These are phyloP conservation scores for Sparus aurata DNA, from an alignment of 2,797 vertebrate species.

Conservation along the genomic window DNA sequence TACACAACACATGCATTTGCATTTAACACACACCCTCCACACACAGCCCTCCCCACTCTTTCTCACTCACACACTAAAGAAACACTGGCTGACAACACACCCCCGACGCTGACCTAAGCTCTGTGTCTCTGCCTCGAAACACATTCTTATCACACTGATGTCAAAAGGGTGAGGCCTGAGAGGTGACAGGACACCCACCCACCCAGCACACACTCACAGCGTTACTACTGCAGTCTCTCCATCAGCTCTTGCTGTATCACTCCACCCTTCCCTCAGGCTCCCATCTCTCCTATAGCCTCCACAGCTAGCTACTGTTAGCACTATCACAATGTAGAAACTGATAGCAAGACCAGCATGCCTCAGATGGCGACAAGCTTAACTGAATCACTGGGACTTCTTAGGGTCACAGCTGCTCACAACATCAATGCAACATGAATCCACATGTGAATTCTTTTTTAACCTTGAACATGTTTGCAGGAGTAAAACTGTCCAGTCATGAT, in stretches of 20 bases:
- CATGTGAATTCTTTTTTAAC: background rate
- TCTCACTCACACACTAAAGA: slow-evolving; percentile 36
- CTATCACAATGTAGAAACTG: background rate
- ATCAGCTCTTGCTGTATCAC: slow-evolving; percentile 37
- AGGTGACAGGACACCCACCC: slow-evolving; percentile 29
- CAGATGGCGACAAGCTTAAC: background rate
- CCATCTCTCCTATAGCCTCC: background rate
- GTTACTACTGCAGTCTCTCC: slow-evolving; percentile 31
- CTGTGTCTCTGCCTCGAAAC: slow-evolving; percentile 22
- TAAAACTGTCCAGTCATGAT: background rate
- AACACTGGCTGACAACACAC: slow-evolving; percentile 31
- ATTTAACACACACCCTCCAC: slow-evolving; percentile 17
- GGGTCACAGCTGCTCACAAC: background rate
- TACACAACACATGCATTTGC: slow-evolving; percentile 17
- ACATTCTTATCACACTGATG: slow-evolving; percentile 53
- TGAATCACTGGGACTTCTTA: background rate
- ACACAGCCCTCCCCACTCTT: slow-evolving; percentile 3
- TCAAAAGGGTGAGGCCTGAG: slow-evolving; percentile 42
- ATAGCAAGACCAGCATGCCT: background rate
- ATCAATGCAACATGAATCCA: background rate
- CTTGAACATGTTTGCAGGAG: background rate
- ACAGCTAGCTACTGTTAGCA: slow-evolving; percentile 14
- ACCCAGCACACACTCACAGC: background rate
- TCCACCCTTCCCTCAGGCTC: slow-evolving; percentile 12
- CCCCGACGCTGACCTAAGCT: slow-evolving; percentile 22